phyloP scores from a whole-genome alignment of 1,140 invertebrate species.

The Notospermus geniculatus region DNA sequence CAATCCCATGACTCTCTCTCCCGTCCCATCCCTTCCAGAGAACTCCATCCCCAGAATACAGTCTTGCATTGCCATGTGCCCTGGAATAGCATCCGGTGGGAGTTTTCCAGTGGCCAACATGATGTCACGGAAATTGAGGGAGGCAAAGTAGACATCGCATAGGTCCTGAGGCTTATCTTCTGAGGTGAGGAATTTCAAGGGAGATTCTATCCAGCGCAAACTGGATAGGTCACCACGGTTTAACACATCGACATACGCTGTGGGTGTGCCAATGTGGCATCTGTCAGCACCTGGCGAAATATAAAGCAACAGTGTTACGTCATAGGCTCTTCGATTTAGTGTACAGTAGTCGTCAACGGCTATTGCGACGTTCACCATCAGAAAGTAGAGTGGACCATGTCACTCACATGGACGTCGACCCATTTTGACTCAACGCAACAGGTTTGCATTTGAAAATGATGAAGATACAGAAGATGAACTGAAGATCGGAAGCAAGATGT shows the following conservation, averaged over 20 bases:
- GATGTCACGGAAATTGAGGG: conserved; percentile 95
- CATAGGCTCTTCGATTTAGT: too few relatives aligned
- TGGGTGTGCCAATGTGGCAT: too few relatives aligned
- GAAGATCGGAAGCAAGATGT: too few relatives aligned
- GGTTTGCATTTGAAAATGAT: too few relatives aligned
- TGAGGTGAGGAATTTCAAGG: conserved; percentile 59
- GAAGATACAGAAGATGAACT: too few relatives aligned
- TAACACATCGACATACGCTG: conserved; percentile 86
- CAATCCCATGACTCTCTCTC: conserved; percentile 89
- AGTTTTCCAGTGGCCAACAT: conserved; percentile 96
- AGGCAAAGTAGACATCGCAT: conserved; percentile 87
- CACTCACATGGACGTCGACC: too few relatives aligned
- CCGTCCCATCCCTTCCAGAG: conserved; percentile 69
- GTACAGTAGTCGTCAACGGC: too few relatives aligned
- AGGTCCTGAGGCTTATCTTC: conserved; percentile 59
- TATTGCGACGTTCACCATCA: too few relatives aligned
- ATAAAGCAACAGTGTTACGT: too few relatives aligned
- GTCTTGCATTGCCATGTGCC: conserved; percentile 66
- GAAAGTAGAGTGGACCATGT: too few relatives aligned
- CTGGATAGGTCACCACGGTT: conserved; percentile 88
- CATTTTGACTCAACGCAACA: too few relatives aligned
- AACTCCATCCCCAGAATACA: conserved; percentile 95
- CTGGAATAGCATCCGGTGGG: conserved; percentile 87
- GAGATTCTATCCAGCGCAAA: conserved; percentile 89
- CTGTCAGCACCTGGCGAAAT: too few relatives aligned